A percentile compares a stretch with the other conserved stretches of the same genome.
These are phyloP conservation scores for Cosmia pyralina DNA, from an alignment of 2,888 invertebrate species.

Conservation along the genomic window DNA sequence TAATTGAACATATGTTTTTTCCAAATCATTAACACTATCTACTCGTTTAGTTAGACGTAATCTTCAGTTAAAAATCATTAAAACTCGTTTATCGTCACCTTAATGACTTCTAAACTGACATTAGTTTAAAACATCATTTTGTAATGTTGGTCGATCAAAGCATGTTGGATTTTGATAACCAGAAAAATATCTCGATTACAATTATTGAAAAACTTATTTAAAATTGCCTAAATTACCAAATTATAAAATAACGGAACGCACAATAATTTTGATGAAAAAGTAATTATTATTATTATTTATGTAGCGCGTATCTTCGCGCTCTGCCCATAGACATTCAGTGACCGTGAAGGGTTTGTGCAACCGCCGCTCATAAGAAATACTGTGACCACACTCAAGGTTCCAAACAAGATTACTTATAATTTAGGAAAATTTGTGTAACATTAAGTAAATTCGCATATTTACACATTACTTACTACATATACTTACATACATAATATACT, in stretches of 20 bases:
- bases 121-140: neutral
- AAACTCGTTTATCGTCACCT: too few species aligned
- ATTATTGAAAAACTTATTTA: neutral
- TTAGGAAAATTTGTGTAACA: neutral
- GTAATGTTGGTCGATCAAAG: neutral
- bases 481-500: too few species aligned
- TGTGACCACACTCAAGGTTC: slow-evolving; percentile 36
- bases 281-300: slow-evolving; percentile 4
- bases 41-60: too few species aligned
- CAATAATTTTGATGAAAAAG: neutral
- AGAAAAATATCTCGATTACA: neutral
- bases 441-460: too few species aligned
- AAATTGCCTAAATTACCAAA: neutral
- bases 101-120: slow-evolving; percentile 1
- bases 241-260: neutral
- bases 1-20: too few species aligned
- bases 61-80: too few species aligned
- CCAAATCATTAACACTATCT: too few species aligned
- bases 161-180: neutral
- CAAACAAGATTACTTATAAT: neutral
- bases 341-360: slow-evolving; percentile 62
- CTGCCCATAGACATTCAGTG: slow-evolving; percentile 32
- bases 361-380: slow-evolving; percentile 39
- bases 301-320: slow-evolving; percentile 19
- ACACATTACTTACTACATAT: too few species aligned